Conservation (phyloP, 2,113 vertebrate genomes). For the Ptychochromis oligacanthus region DNA sequence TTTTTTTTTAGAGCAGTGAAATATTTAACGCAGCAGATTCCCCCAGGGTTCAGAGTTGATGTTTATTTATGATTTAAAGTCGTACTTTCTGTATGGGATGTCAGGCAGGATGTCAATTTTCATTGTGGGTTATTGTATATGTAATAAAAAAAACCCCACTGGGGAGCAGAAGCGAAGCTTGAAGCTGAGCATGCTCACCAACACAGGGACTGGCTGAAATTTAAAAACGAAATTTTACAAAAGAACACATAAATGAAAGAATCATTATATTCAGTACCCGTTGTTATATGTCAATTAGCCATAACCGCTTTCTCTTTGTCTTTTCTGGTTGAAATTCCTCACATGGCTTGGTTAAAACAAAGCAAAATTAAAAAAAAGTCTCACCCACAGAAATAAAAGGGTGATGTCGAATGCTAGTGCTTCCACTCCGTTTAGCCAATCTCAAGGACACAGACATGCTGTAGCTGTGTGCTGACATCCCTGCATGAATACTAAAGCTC, state of each 20-base stretch:
- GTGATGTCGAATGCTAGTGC: conserved; percentile 34
- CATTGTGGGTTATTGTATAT: conserved; percentile 1
- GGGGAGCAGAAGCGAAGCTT: neutral
- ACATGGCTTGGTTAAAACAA: conserved; percentile 21
- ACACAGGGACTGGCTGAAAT: neutral
- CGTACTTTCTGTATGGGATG: neutral
- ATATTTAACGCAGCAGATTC: neutral
- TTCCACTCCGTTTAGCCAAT: conserved; percentile 65
- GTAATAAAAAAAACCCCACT: neutral
- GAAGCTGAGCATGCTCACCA: neutral
- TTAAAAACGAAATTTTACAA: neutral
- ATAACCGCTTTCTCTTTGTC: conserved; percentile 20
- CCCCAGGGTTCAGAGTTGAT: neutral
- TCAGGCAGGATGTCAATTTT: conserved; percentile 47
- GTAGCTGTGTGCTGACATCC: conserved; percentile 62
- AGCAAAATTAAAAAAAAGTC: neutral
- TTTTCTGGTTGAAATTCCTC: conserved; percentile 41
- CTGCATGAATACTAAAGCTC: conserved; percentile 73
- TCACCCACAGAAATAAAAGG: conserved; percentile 58
- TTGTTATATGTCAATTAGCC: conserved; percentile 49
- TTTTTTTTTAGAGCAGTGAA: neutral
- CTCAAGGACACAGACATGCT: conserved; percentile 77
- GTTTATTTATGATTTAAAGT: conserved; percentile 20
- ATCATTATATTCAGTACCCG: conserved; percentile 24
- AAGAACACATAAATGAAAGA: conserved; percentile 13